phyloP scores from a whole-genome alignment of 2,888 invertebrate species.

The Drosophila atripex region DNA sequence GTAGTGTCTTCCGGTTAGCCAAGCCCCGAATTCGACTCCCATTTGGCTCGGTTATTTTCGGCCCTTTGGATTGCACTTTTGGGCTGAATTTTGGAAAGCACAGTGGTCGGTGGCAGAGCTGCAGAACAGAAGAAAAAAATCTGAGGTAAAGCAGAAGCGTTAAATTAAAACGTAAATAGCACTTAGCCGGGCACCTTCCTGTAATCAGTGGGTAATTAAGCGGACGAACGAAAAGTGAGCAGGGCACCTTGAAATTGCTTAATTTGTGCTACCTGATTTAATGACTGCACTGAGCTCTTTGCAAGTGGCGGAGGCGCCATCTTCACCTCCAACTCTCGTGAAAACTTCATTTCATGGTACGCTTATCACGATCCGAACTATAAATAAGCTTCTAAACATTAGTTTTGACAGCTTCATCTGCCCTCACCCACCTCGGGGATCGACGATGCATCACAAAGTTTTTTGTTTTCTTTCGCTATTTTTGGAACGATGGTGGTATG shows the following conservation, averaged over 20 bases:
- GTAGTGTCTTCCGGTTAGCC: slow-evolving; percentile 61
- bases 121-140: slow-evolving; percentile 1
- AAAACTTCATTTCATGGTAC: slow-evolving; percentile 63
- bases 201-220: slow-evolving; percentile 77
- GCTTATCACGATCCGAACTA: slow-evolving; percentile 68
- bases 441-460: slow-evolving; percentile 10
- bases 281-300: slow-evolving; percentile 37
- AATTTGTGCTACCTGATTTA: slow-evolving; percentile 68
- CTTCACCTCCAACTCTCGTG: background rate
- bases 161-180: slow-evolving; percentile 82
- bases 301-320: background rate
- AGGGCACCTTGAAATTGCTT: slow-evolving; percentile 68
- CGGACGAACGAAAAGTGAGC: slow-evolving; percentile 58
- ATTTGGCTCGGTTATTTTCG: slow-evolving; percentile 23
- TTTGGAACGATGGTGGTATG: background rate
- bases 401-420: slow-evolving; percentile 75
- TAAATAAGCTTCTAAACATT: slow-evolving; percentile 78
- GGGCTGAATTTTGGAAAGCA: slow-evolving; percentile 71
- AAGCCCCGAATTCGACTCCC: slow-evolving; percentile 20
- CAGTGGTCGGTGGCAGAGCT: slow-evolving; percentile 38
- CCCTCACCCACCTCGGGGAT: slow-evolving; percentile 31
- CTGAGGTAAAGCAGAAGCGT: slow-evolving; percentile 71
- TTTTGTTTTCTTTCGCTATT: slow-evolving; percentile 28
- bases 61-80: slow-evolving; percentile 56
- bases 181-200: slow-evolving; percentile 74